These are phyloP conservation scores for Iselma pallidipennis DNA, from an alignment of 2,888 invertebrate species.

Conservation along the genomic window DNA sequence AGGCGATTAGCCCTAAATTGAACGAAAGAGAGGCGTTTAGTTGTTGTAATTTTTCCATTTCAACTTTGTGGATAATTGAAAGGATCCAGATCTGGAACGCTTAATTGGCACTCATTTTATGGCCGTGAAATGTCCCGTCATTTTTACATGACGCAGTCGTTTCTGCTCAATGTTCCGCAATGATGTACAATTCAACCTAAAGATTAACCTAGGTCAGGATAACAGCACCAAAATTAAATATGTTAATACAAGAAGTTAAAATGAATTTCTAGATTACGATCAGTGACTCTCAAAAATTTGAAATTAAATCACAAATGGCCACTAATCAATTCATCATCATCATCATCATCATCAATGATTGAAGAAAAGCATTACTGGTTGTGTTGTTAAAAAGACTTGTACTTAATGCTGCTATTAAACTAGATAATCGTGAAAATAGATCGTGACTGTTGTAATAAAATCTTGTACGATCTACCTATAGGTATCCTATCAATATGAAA, in stretches of 20 bases:
- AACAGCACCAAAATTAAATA: not conserved
- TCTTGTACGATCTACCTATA: not conserved
- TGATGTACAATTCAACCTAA: constrained; percentile 38
- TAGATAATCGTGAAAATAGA: not conserved
- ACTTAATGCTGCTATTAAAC: not conserved
- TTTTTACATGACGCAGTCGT: constrained; percentile 40
- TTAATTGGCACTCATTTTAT: too few species aligned
- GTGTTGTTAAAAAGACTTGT: not conserved
- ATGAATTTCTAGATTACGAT: not conserved
- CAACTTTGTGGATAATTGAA: too few species aligned
- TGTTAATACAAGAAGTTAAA: not conserved
- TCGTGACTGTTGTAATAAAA: not conserved
- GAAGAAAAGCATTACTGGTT: too few species aligned
- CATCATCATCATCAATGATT: too few species aligned
- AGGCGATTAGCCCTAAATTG: not conserved
- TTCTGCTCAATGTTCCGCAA: constrained; percentile 40
- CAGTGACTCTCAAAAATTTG: not conserved
- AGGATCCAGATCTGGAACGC: too few species aligned
- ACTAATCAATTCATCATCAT: not conserved
- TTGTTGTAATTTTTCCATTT: too few species aligned
- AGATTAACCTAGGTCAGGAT: constrained; percentile 43
- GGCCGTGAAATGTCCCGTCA: constrained; percentile 28
- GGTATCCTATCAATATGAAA: not conserved
- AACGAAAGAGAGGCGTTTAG: not conserved
- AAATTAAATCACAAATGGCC: not conserved